phyloP scores from a whole-genome alignment of 2,888 invertebrate genomes.

The Callyntrura guangdongensis region DNA sequence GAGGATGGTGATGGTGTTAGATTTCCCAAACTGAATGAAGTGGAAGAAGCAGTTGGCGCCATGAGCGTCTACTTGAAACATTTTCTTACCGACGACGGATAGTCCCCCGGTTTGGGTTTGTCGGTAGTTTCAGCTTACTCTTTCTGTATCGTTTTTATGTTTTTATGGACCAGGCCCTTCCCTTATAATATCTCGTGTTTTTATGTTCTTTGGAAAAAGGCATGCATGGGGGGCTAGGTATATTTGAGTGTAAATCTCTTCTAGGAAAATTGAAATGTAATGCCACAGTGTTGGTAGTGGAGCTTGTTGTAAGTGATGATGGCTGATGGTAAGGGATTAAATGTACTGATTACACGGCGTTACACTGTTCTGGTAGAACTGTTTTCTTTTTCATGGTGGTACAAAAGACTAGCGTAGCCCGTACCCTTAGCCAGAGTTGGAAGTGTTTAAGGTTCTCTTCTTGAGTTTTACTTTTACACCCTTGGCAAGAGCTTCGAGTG shows the following conservation, averaged over 20 bases:
- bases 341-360: background rate
- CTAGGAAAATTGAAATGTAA: conserved; percentile 78
- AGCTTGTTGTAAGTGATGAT: background rate
- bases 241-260: conserved; percentile 68
- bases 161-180: conserved; percentile 60
- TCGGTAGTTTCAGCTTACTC: conserved; percentile 72
- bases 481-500: background rate
- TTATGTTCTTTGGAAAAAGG: conserved; percentile 29
- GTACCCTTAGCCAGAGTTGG: background rate
- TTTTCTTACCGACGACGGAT: conserved; percentile 39
- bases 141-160: conserved; percentile 52
- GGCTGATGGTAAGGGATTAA: background rate
- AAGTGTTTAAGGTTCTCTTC: conserved; percentile 1
- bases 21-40: conserved; percentile 71
- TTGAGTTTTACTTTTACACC: background rate
- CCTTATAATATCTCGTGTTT: conserved; percentile 35
- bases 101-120: conserved; percentile 25
- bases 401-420: background rate
- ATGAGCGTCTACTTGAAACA: conserved; percentile 65
- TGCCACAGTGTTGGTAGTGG: conserved; percentile 73
- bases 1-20: conserved; percentile 72
- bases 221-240: conserved; percentile 67
- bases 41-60: conserved; percentile 77
- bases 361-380: conserved; percentile 4
- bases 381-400: conserved; percentile 64